Percentiles rank a stretch among this genome's conserved stretches.
Evolutionary conservation across 2,113 vertebrate species (phyloP).

Genomic region (Morone saxatilis): DNA sequence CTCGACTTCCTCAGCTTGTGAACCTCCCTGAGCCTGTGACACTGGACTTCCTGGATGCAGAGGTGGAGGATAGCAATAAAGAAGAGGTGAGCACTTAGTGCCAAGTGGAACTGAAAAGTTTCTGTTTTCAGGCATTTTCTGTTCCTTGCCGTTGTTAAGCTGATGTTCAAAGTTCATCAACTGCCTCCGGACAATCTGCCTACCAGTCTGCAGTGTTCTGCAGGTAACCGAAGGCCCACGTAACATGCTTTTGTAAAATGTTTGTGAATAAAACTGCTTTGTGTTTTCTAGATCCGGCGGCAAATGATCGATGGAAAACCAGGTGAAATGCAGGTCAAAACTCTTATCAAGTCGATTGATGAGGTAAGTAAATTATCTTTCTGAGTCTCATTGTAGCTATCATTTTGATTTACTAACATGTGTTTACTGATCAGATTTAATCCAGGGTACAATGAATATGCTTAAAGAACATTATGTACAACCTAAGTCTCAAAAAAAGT

Average conservation of each 20-base stretch:
- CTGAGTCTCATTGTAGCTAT: background rate
- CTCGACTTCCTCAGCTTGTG: constrained; percentile 83
- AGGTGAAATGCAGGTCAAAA: constrained; percentile 91
- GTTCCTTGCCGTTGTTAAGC: constrained; percentile 12
- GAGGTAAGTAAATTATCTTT: constrained; percentile 84
- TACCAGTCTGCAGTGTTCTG: background rate
- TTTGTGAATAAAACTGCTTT: background rate
- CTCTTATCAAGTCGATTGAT: constrained; percentile 93
- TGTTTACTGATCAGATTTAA: background rate
- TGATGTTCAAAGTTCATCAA: constrained; percentile 15
- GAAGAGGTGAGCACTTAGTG: constrained; percentile 87
- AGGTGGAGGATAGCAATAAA: constrained; percentile 95
- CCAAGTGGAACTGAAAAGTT: constrained; percentile 1
- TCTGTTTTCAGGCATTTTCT: constrained; percentile 36
- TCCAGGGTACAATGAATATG: background rate
- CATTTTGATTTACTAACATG: background rate
- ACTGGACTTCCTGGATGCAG: constrained; percentile 97
- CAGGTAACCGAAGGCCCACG: background rate
- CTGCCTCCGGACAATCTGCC: constrained; percentile 5
- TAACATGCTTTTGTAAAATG: background rate
- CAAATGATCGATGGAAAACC: constrained; percentile 96
- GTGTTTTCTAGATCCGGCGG: constrained; percentile 89
- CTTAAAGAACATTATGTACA: background rate
- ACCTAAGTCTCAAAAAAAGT: too few relatives aligned
- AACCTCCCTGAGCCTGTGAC: constrained; percentile 97